Percentiles rank a stretch among this genome's conserved stretches.
Evolutionary conservation across 2,113 vertebrate species (phyloP).

Genomic region (Glaucomys volans): DNA sequence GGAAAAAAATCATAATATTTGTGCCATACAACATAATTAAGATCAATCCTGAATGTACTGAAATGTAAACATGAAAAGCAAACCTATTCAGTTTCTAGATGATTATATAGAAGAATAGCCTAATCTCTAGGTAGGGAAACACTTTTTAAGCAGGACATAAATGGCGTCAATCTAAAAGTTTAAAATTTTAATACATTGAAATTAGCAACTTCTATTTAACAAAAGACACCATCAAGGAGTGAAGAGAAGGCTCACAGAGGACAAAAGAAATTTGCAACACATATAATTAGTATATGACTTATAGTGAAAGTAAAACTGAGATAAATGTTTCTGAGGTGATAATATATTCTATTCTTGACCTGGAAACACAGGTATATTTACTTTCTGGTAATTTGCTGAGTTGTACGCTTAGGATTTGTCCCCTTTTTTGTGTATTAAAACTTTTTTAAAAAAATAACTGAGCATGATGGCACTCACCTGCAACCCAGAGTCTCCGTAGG

Average conservation of each 20-base stretch:
- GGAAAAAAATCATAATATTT: not conserved
- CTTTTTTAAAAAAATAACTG: not conserved
- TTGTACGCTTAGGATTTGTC: not conserved
- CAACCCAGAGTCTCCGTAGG: too few species aligned
- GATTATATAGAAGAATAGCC: not conserved
- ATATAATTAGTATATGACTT: not conserved
- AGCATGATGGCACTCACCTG: too few species aligned
- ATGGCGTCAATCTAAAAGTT: not conserved
- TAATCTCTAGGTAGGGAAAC: not conserved
- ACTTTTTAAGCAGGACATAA: not conserved
- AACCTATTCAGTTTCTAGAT: not conserved
- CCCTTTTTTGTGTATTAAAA: not conserved
- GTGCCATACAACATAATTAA: not conserved
- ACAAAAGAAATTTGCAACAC: not conserved
- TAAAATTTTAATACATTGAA: not conserved
- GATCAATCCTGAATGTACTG: not conserved
- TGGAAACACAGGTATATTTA: not conserved
- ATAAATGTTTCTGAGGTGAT: not conserved
- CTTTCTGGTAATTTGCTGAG: not conserved
- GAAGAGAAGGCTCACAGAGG: not conserved
- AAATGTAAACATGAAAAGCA: not conserved
- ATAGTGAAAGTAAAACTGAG: not conserved
- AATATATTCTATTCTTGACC: not conserved
- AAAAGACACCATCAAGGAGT: not conserved
- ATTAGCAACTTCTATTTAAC: not conserved